Conservation (phyloP, 2,113 vertebrate species). For the Tympanuchus pallidicinctus region DNA sequence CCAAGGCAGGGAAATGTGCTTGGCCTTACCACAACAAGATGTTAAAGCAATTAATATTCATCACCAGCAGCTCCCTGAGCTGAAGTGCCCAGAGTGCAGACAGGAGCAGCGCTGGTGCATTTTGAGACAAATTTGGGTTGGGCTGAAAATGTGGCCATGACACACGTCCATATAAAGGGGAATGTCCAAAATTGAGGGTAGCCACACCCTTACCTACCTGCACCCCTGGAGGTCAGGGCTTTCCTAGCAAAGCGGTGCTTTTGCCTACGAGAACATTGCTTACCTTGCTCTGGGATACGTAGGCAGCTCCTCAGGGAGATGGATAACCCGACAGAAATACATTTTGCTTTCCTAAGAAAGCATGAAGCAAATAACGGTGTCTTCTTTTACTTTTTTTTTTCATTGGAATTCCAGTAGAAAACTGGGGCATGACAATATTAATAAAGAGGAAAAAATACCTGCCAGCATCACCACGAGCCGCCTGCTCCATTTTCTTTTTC, state of each 20-base stretch:
- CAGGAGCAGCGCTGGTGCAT: background rate
- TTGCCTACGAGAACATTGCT: background rate
- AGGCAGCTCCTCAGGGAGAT: background rate
- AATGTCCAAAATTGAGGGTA: accelerated
- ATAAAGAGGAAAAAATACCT: background rate
- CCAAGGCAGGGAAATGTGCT: slow-evolving; percentile 63
- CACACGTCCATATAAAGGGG: background rate
- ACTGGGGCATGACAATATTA: accelerated
- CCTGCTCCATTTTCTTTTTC: background rate
- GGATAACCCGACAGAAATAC: background rate
- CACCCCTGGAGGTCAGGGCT: background rate
- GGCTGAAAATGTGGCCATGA: too few relatives aligned
- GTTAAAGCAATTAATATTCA: slow-evolving; percentile 80
- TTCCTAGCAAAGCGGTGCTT: background rate
- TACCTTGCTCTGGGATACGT: background rate
- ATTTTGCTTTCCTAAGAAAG: background rate
- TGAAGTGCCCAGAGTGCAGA: background rate
- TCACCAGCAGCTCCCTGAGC: slow-evolving; percentile 36
- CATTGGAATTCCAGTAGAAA: background rate
- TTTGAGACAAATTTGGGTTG: background rate
- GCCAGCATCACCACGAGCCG: background rate
- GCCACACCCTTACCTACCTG: background rate
- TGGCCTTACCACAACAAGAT: slow-evolving; percentile 68
- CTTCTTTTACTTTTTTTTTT: background rate
- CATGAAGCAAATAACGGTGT: background rate